Evolutionary conservation across 2,113 vertebrate species (phyloP).

Genomic region (Taxidea taxus): DNA sequence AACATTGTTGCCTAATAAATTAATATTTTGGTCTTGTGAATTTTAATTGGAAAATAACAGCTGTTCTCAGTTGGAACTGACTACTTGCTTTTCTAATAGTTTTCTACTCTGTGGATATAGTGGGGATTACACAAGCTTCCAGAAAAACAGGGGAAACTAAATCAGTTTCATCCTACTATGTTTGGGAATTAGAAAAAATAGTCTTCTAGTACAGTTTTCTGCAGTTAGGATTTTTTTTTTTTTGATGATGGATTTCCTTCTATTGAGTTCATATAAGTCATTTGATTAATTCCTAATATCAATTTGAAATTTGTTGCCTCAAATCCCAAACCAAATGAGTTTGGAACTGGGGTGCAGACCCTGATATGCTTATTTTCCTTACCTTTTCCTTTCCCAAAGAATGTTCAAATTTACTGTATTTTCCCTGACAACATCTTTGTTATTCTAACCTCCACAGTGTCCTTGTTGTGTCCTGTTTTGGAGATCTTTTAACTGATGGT

Average conservation of each 20-base stretch:
- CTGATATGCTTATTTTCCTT: not conserved
- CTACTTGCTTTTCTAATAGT: conserved; percentile 54
- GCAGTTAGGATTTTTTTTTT: not conserved
- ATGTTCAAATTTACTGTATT: not conserved
- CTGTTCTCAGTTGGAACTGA: conserved; percentile 75
- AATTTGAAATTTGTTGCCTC: conserved; percentile 12
- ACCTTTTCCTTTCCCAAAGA: not conserved
- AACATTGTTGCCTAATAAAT: conserved; percentile 75
- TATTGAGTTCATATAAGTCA: not conserved
- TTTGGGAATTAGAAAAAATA: conserved; percentile 16
- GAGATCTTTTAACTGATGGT: not conserved
- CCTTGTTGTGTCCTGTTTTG: not conserved
- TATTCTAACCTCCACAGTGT: not conserved
- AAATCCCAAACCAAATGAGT: not conserved
- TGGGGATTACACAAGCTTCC: conserved; percentile 46
- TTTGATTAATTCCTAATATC: not conserved
- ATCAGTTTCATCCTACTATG: not conserved
- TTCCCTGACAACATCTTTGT: not conserved
- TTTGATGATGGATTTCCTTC: not conserved
- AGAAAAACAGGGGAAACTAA: not conserved
- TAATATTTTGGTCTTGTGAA: conserved; percentile 81
- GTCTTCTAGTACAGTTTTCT: not conserved
- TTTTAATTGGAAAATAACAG: conserved; percentile 82
- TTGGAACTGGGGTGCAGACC: not conserved
- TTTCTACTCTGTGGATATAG: conserved; percentile 38